Conservation (phyloP, 2,797 vertebrate species). For the Amazona ochrocephala region DNA sequence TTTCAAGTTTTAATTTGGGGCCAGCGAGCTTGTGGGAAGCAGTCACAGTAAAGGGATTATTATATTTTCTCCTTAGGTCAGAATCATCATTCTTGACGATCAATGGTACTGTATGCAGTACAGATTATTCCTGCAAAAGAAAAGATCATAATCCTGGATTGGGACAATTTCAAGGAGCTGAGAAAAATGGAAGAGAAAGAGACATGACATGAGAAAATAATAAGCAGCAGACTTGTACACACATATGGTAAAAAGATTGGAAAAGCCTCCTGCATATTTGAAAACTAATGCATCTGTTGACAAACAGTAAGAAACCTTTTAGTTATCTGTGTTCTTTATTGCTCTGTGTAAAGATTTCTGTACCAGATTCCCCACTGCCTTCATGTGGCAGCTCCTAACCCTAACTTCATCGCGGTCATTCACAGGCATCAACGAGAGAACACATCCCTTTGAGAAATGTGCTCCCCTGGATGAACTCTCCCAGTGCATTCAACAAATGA, state of each 20-base stretch:
- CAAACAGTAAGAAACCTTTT: background rate
- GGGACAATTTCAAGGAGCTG: background rate
- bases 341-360: background rate
- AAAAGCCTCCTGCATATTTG: background rate
- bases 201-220: background rate
- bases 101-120: background rate
- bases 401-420: background rate
- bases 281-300: background rate
- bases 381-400: accelerated
- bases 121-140: background rate
- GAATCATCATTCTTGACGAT: background rate
- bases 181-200: background rate
- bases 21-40: background rate
- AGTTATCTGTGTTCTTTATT: background rate
- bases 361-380: background rate
- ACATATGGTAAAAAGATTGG: background rate
- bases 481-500: background rate
- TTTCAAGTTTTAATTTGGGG: background rate
- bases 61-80: background rate
- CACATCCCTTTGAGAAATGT: background rate
- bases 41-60: background rate
- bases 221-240: background rate
- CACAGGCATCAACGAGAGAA: background rate
- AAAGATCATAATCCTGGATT: background rate
- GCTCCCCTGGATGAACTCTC: background rate